Conservation (phyloP, 37 sponge, comb jelly and placozoan genomes). For the Amphimedon queenslandica region DNA sequence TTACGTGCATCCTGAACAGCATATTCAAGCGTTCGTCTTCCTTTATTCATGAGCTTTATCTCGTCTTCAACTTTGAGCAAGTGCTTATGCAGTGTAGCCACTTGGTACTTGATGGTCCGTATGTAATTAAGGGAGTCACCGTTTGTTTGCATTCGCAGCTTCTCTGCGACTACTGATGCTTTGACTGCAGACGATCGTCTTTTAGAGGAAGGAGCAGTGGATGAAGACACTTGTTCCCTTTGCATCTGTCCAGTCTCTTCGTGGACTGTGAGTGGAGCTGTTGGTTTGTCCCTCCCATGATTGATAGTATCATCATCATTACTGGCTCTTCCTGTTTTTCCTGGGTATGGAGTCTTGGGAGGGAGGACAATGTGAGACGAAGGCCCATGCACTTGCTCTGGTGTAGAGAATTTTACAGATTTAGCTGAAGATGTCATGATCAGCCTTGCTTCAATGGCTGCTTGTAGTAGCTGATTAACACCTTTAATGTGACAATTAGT, state of each 20-base stretch:
- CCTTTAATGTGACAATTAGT: too few species aligned
- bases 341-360: too few species aligned
- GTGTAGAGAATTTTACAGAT: too few species aligned
- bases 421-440: too few species aligned
- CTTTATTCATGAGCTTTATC: slow-evolving; percentile 27
- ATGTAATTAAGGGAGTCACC: slow-evolving; percentile 16
- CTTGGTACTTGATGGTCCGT: slow-evolving; percentile 30
- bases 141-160: slow-evolving; percentile 16
- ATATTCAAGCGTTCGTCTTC: slow-evolving; percentile 24
- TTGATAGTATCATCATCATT: too few species aligned
- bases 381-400: too few species aligned
- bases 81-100: slow-evolving; percentile 39
- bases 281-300: too few species aligned
- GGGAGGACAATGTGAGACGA: too few species aligned
- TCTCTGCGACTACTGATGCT: neutral
- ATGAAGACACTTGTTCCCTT: neutral
- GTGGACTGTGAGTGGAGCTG: too few species aligned
- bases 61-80: slow-evolving; percentile 58
- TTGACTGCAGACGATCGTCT: slow-evolving; percentile 1
- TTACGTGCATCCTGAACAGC: slow-evolving; percentile 43
- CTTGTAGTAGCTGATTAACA: too few species aligned
- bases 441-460: too few species aligned
- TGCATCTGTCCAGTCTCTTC: neutral
- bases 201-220: neutral
- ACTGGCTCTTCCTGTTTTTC: too few species aligned